Percentiles rank a stretch among this genome's conserved stretches.
These are phyloP conservation scores for Exephanes ischioxanthus DNA, from an alignment of 2,888 invertebrate genomes.

Conservation along the genomic window DNA sequence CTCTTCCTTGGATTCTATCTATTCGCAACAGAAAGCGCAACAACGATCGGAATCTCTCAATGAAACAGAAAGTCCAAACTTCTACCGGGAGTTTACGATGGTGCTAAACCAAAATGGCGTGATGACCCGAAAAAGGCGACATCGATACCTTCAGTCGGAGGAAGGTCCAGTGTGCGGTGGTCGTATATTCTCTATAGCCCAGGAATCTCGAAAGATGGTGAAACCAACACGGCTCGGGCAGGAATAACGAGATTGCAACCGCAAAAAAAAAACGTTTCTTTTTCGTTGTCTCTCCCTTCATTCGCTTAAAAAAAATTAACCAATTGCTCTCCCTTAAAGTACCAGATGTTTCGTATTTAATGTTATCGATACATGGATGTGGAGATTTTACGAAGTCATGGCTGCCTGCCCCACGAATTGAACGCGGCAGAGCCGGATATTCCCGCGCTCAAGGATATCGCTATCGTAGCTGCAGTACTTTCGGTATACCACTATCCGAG, in stretches of 20 bases:
- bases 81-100: background rate
- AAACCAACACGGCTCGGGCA: background rate
- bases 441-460: slow-evolving; percentile 31
- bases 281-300: no score
- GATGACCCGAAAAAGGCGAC: slow-evolving; percentile 45
- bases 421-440: slow-evolving; percentile 40
- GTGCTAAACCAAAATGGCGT: slow-evolving; percentile 28
- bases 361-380: no score
- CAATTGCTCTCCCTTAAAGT: no score
- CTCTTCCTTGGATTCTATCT: slow-evolving; percentile 5
- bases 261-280: no score
- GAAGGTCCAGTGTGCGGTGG: background rate
- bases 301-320: no score
- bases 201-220: slow-evolving; percentile 7
- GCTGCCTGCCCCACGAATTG: background rate
- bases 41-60: slow-evolving; percentile 13
- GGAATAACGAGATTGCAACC: background rate
- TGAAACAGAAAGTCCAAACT: slow-evolving; percentile 26
- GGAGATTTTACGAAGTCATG: background rate
- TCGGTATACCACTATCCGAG: slow-evolving; percentile 23
- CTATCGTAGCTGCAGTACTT: slow-evolving; percentile 7
- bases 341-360: no score
- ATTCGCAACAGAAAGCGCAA: background rate
- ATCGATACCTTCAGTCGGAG: background rate
- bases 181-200: background rate